phyloP scores from a whole-genome alignment of 2,113 vertebrate genomes.

The Toxotes chatareus region DNA sequence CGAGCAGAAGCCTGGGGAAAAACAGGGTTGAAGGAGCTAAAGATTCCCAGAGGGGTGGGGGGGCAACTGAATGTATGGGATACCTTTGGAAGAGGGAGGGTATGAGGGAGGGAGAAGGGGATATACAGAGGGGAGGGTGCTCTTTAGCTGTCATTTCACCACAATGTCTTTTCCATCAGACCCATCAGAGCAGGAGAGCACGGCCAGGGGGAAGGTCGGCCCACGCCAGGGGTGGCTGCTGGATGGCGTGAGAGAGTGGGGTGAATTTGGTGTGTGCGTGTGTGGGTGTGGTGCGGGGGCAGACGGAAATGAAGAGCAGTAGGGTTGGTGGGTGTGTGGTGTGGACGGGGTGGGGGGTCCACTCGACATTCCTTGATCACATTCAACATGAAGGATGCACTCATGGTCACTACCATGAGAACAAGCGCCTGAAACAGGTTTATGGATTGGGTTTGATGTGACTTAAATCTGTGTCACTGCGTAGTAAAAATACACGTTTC shows the following conservation, averaged over 20 bases:
- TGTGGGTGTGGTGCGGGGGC: neutral
- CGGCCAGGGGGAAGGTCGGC: conserved; percentile 69
- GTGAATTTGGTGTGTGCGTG: conserved; percentile 21
- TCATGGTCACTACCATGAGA: neutral
- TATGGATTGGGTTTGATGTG: neutral
- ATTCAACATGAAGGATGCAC: conserved; percentile 34
- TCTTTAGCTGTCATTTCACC: conserved; percentile 80
- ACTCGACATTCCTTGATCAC: conserved; percentile 23
- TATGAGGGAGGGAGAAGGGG: neutral
- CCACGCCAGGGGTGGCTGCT: conserved; percentile 50
- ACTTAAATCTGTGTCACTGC: conserved; percentile 8
- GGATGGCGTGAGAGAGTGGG: conserved; percentile 33
- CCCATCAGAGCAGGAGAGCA: conserved; percentile 53
- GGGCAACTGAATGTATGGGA: conserved; percentile 51
- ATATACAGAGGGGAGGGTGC: conserved; percentile 53
- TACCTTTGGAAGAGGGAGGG: conserved; percentile 57
- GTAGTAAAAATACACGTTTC: neutral
- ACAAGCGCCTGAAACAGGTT: neutral
- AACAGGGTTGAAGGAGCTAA: conserved; percentile 72
- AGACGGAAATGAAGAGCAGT: conserved; percentile 11
- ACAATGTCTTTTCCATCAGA: conserved; percentile 76
- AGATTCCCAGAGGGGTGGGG: conserved; percentile 59
- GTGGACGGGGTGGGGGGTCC: neutral
- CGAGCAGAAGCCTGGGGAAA: conserved; percentile 73
- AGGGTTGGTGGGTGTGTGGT: neutral